Evolutionary conservation across 2,113 vertebrate species (phyloP).

Genomic region (Prunella himalayana): DNA sequence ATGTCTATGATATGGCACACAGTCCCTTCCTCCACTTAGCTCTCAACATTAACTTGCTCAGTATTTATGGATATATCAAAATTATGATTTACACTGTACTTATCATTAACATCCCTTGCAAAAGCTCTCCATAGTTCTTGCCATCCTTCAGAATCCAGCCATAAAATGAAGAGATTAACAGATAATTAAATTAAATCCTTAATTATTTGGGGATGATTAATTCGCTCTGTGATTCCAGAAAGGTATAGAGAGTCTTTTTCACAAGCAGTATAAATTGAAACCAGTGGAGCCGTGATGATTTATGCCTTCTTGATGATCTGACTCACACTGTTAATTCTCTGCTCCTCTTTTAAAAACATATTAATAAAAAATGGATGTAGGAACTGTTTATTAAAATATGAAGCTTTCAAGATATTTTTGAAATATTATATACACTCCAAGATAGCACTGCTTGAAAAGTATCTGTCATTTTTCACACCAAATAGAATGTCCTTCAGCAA

Average conservation of each 20-base stretch:
- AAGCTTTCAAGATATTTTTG: conserved; percentile 36
- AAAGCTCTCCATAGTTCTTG: conserved; percentile 8
- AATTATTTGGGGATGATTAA: conserved; percentile 62
- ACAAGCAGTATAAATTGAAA: conserved; percentile 37
- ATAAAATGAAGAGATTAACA: conserved; percentile 30
- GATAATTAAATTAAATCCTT: conserved; percentile 50
- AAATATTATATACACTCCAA: neutral
- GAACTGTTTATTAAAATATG: conserved; percentile 31
- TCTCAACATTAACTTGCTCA: neutral
- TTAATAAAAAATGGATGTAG: conserved; percentile 33
- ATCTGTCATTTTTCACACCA: neutral
- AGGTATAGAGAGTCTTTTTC: conserved; percentile 36
- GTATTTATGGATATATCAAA: neutral
- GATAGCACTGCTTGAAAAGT: neutral
- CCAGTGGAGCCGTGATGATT: conserved; percentile 29
- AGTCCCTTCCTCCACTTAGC: neutral
- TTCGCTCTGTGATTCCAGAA: conserved; percentile 41
- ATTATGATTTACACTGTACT: conserved; percentile 28
- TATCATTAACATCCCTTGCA: conserved; percentile 15
- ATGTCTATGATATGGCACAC: neutral
- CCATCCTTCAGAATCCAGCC: conserved; percentile 18
- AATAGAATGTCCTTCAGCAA: neutral
- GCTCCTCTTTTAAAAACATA: conserved; percentile 33
- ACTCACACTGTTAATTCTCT: conserved; percentile 58
- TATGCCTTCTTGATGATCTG: conserved; percentile 21